Conservation (phyloP, 2,888 invertebrate genomes). For the Drosophila subsilvestris region DNA sequence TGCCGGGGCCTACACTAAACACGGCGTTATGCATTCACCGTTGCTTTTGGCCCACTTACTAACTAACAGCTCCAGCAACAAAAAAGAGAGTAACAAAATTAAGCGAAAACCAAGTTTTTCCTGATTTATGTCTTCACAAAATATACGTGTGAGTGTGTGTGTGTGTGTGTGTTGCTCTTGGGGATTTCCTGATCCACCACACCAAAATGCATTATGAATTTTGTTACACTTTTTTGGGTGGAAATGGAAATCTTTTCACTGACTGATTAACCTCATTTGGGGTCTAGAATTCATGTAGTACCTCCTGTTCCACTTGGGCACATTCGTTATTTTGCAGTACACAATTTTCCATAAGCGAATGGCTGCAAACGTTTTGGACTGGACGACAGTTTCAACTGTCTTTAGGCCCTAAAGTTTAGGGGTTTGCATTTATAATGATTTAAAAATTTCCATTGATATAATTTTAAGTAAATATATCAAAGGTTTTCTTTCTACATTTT, state of each 20-base stretch:
- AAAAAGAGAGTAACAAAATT: constrained; percentile 22
- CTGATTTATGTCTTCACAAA: constrained; percentile 48
- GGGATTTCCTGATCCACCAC: constrained; percentile 22
- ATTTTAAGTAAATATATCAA: no score
- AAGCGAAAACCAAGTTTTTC: constrained; percentile 37
- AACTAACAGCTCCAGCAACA: constrained; percentile 3
- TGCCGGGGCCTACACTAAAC: constrained; percentile 30
- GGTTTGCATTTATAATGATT: no score
- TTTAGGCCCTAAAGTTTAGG: no score
- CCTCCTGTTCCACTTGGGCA: neutral
- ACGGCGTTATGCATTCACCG: constrained; percentile 49
- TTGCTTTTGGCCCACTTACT: constrained; percentile 49
- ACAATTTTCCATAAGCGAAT: no score
- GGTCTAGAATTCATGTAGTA: neutral
- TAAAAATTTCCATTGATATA: neutral
- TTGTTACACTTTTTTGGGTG: constrained; percentile 6
- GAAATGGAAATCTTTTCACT: constrained; percentile 17
- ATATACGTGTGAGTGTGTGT: neutral
- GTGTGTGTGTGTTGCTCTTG: constrained; percentile 17
- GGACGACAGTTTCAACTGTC: no score
- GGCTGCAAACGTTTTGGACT: no score
- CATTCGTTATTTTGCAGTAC: no score
- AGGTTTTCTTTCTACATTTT: neutral
- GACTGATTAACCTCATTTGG: constrained; percentile 14
- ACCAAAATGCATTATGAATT: constrained; percentile 24